These are phyloP conservation scores for Cranoglanis bouderius DNA, from an alignment of 2,113 vertebrate species.

Conservation along the genomic window DNA sequence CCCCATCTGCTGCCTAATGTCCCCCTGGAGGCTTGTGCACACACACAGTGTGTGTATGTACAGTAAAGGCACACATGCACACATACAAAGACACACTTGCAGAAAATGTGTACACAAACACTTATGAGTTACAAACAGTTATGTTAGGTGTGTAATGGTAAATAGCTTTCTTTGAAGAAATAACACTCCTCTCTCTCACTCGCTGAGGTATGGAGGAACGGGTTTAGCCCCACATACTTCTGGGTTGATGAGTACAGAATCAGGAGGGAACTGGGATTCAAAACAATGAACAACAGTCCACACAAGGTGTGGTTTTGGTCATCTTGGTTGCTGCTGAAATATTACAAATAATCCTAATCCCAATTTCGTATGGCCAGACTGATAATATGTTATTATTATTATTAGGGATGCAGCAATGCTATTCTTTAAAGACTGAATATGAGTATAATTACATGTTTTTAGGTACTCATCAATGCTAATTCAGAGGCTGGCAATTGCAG, in stretches of 20 bases:
- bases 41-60: conserved; percentile 14
- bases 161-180: not conserved
- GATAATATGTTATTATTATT: not conserved
- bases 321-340: not conserved
- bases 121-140: not conserved
- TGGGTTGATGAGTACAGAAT: not conserved
- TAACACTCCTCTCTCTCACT: not conserved
- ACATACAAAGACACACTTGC: not conserved
- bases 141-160: not conserved
- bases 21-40: conserved; percentile 32
- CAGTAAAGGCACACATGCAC: conserved; percentile 19
- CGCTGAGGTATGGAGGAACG: not conserved
- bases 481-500: not conserved
- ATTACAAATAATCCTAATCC: not conserved
- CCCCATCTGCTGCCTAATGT: conserved; percentile 52
- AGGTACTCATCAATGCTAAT: not conserved
- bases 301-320: not conserved
- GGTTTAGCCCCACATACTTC: not conserved
- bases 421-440: too few species aligned
- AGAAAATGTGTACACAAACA: not conserved
- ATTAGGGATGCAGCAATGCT: not conserved
- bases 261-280: conserved; percentile 10
- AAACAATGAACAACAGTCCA: not conserved
- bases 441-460: not conserved
- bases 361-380: not conserved